Evolutionary conservation across 2,888 invertebrate species (phyloP), one percentile per base, ranked within the genome.

Genomic region (Poecilobothrus nobilitatus): DNA sequence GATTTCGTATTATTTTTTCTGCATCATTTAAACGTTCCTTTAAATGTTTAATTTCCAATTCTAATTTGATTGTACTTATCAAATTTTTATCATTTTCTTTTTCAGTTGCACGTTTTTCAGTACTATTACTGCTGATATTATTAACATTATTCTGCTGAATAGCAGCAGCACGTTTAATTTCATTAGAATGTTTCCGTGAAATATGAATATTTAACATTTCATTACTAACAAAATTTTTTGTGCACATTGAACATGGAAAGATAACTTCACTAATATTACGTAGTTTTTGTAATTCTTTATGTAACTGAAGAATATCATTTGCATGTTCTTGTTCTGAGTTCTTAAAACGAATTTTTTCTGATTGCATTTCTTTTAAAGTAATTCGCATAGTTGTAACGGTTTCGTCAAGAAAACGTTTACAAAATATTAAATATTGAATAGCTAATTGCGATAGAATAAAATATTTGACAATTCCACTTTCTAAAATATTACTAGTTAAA

Each of bases 21-120:
- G 87, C 85, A 65, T 81, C 82, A 76, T 87, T 88, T 1, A 88
- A 76, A 27, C 87, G 81, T 72, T 88, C 87, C 74, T 88, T 88
- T 10, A 88, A 76, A 61, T 85, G 84, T 75, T 88, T 88, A 62
- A 88, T 87, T 77, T 88, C 88, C 65, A 85, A 79, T 68, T 87
- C 85, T 69, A 91, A 78, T 77, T 87, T 88, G 63, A 86, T 86
- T 2, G 87, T 87, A 76, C 88, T 88, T 12, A 83, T 83, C 72
- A 83, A 77, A 65, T 83, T 83, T 64, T 76, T 71, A 67, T 83
- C 83, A 53, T 83, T 78, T 8, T 77, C 76, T 63, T 73, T 74
- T 12, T 76, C 75, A 63, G 73, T 72, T n/a, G 27, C 66, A 65
- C 66, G 75, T 65, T 21, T 71, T 66, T 37, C 37, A 15, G 37